Conservation (phyloP, 1,140 invertebrate genomes). For the Sycobia sp. region DNA sequence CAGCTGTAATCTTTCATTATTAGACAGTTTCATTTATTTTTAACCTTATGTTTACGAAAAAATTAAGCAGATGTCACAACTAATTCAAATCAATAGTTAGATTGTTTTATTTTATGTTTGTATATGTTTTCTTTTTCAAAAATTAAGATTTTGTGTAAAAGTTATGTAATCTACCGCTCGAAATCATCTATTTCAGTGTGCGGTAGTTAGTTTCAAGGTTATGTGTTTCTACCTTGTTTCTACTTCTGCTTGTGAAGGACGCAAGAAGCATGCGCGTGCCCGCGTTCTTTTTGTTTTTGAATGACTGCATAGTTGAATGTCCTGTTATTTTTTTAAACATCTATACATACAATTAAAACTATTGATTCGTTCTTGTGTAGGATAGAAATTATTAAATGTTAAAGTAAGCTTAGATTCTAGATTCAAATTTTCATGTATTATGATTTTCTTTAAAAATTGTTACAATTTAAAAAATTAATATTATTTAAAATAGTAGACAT, state of each 20-base stretch:
- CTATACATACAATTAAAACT: too few species aligned
- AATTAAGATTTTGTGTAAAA: background rate
- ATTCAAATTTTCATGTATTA: too few species aligned
- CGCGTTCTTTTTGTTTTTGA: background rate
- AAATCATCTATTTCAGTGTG: background rate
- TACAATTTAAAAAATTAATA: too few species aligned
- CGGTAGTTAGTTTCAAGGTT: constrained; percentile 31
- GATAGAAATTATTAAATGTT: too few species aligned
- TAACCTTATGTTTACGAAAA: background rate
- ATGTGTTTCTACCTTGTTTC: constrained; percentile 32
- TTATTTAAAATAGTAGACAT: too few species aligned
- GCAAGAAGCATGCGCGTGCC: constrained; percentile 7
- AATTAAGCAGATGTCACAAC: background rate
- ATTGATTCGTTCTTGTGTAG: too few species aligned
- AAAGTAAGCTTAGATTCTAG: too few species aligned
- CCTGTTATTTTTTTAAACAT: too few species aligned
- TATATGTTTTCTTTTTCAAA: background rate
- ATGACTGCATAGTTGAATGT: too few species aligned
- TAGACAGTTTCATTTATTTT: constrained; percentile 4
- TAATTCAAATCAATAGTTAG: too few species aligned
- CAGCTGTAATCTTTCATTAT: background rate
- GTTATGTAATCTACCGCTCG: constrained; percentile 16
- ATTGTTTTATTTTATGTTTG: too few species aligned
- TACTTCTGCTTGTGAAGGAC: constrained; percentile 1
- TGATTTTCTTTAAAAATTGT: too few species aligned